Evolutionary conservation across 2,797 vertebrate genomes (phyloP).

Genomic region (Cuniculus paca): DNA sequence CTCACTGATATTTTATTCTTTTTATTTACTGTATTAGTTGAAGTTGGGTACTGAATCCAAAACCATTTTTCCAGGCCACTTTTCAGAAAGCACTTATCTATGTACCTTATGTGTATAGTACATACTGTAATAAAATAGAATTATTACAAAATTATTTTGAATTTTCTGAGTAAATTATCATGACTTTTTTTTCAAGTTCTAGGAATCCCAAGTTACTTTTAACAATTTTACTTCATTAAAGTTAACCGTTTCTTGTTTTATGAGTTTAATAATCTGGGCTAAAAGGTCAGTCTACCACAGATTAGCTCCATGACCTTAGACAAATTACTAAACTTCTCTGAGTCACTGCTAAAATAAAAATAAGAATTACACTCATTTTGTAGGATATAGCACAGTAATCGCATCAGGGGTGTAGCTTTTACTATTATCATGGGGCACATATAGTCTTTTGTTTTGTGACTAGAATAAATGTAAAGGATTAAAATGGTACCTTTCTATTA

Average conservation of each 20-base stretch:
- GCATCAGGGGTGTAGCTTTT: neutral
- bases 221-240: constrained; percentile 2
- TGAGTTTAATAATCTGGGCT: neutral
- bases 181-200: neutral
- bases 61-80: neutral
- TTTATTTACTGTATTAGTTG: neutral
- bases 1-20: neutral
- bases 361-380: neutral
- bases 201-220: constrained; percentile 6
- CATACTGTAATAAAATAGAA: neutral
- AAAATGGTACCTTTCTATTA: neutral
- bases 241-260: constrained; percentile 36
- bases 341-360: neutral
- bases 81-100: neutral
- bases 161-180: neutral
- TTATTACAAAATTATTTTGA: neutral
- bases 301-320: neutral
- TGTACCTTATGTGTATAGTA: neutral
- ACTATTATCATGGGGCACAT: neutral
- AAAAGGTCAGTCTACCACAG: neutral
- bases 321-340: neutral
- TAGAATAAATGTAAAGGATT: neutral
- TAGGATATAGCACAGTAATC: neutral
- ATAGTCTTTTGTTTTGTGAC: neutral
- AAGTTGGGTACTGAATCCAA: neutral